A percentile compares a stretch with the other conserved stretches of the same genome.
Evolutionary conservation across 2,888 invertebrate species (phyloP).

Genomic region (Drosophila pegasa): DNA sequence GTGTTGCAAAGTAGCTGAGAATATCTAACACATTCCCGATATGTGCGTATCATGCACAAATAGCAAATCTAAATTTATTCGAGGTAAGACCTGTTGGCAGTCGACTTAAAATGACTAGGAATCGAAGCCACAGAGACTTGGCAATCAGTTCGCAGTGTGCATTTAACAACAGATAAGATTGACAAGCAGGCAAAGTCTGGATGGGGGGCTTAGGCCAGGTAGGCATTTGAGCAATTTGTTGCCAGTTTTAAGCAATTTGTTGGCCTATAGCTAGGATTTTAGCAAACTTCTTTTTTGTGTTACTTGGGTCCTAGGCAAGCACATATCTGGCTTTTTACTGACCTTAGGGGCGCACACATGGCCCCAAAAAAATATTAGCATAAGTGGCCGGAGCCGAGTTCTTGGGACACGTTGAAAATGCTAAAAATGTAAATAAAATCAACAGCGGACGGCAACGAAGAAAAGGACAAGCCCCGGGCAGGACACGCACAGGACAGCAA

Average conservation of each 20-base stretch:
- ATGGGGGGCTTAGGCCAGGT: conserved; percentile 22
- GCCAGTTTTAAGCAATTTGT: conserved; percentile 52
- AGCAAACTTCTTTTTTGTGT: conserved; percentile 4
- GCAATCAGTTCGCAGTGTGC: conserved; percentile 32
- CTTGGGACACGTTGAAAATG: conserved; percentile 57
- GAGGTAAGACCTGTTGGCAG: conserved; percentile 18
- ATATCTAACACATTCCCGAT: neutral
- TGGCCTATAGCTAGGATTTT: conserved; percentile 42
- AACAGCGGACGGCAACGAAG: conserved; percentile 53
- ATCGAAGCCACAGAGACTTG: neutral
- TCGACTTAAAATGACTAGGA: conserved; percentile 29
- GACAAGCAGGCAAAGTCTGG: conserved; percentile 17
- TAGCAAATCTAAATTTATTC: conserved; percentile 8
- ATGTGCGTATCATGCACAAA: conserved; percentile 2
- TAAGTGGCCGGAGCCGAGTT: conserved; percentile 49
- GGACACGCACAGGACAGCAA: conserved; percentile 24
- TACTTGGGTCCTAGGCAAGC: conserved; percentile 28
- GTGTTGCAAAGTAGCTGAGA: conserved; percentile 9
- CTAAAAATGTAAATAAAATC: conserved; percentile 80
- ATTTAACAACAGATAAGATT: conserved; percentile 20
- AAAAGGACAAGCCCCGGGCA: conserved; percentile 56
- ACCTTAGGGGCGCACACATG: conserved; percentile 52
- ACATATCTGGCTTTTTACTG: conserved; percentile 49
- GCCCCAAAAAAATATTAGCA: conserved; percentile 64
- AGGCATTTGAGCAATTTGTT: conserved; percentile 53